Evolutionary conservation across 2,888 invertebrate species (phyloP), one percentile per base, ranked within the genome.

Genomic region (Drosophila greeni): DNA sequence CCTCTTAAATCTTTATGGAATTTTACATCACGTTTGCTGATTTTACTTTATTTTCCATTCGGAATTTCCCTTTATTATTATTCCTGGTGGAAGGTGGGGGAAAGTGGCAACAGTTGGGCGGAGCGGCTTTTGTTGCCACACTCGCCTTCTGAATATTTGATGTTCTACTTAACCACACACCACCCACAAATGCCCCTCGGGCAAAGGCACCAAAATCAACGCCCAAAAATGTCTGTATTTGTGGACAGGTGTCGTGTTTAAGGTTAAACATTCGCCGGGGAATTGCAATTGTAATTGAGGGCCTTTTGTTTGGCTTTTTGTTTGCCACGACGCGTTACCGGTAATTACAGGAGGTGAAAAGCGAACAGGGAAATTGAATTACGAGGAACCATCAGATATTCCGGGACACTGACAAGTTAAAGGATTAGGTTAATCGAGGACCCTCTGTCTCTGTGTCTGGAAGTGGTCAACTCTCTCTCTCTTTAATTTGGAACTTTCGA

Each of bases 401-500:
- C n/a, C 3, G 9, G n/a, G 8, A n/a, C 18, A 6, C 12, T 8
- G 20, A 29, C 14, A 42, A 29, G 42, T 43, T 34, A 60, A 64
- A 31, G 52, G 62, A 62, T 65, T 51, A 20, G 52, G 51, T 24
- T 37, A 34, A 62, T 62, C 66, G 34, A 43, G 31, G 42, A 43
- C 34, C 20, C 16, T n/a, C n/a, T n/a, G n/a, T n/a, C n/a, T n/a
- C n/a, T n/a, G n/a, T 23, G 16, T 9, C 36, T 12, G 39, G 14
- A 29, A 24, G 48, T 49, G 65, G 57, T 66, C 57, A 67, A 34
- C 43, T 23, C 33, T 42, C 33, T 34, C 33, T n/a, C 33, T 12
- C 66, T 79, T 78, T 79, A 78, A 82, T 79, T 75, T 72, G 69
- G 69, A 75, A 78, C 65, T 73, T 72, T 72, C 45, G 33, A 73